phyloP scores from a whole-genome alignment of 2,888 invertebrate species.

The Kuschelorhynchus macadamiae region DNA sequence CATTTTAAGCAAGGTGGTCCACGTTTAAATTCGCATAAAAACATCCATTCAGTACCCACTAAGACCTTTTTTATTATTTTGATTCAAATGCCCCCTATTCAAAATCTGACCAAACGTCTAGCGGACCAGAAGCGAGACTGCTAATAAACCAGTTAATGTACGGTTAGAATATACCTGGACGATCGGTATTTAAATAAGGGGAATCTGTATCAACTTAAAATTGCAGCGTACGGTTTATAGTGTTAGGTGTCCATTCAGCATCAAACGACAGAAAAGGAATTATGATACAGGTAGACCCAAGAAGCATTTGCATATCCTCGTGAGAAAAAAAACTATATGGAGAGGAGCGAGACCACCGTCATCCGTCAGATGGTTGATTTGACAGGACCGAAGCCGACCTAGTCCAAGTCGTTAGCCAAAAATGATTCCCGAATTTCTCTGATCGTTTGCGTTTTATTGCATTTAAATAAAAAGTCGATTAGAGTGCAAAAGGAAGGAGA shows the following conservation, averaged over 20 bases:
- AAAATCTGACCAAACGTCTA: constrained; percentile 54
- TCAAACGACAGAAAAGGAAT: constrained; percentile 39
- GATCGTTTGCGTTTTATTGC: constrained; percentile 56
- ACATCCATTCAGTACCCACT: constrained; percentile 47
- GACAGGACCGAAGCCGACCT: constrained; percentile 50
- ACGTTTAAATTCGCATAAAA: constrained; percentile 41
- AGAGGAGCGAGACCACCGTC: constrained; percentile 54
- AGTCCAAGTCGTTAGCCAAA: constrained; percentile 52
- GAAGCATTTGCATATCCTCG: constrained; percentile 62
- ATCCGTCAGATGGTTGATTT: constrained; percentile 59
- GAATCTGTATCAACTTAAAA: constrained; percentile 43
- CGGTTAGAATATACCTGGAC: constrained; percentile 45
- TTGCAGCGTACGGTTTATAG: constrained; percentile 28
- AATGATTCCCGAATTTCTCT: constrained; percentile 52
- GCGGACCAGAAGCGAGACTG: constrained; percentile 35
- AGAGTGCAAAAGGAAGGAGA: constrained; percentile 37
- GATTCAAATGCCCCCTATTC: constrained; percentile 51
- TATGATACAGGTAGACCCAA: constrained; percentile 47
- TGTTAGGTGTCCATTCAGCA: neutral
- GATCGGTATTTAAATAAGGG: constrained; percentile 51
- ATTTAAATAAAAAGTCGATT: constrained; percentile 61
- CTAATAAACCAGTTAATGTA: constrained; percentile 33
- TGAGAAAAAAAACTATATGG: constrained; percentile 61
- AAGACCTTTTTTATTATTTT: constrained; percentile 54
- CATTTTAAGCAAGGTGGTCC: constrained; percentile 37